These are phyloP conservation scores for Etheostoma spectabile DNA, from an alignment of 2,113 vertebrate genomes.

Conservation along the genomic window DNA sequence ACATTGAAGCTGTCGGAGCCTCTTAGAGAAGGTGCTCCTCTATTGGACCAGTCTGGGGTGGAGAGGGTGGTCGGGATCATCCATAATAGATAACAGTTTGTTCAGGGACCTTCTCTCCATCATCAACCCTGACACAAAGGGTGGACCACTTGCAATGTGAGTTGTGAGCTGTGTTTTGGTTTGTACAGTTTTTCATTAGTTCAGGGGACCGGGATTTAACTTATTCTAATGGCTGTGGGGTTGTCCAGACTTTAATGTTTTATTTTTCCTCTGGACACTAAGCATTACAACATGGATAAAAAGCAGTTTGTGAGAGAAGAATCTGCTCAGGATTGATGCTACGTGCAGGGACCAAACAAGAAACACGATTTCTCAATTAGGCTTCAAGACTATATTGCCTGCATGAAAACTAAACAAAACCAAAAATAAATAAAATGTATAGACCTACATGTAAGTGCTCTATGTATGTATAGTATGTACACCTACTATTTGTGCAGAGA, in stretches of 20 bases:
- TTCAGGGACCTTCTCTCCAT: too few relatives aligned
- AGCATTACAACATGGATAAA: conserved; percentile 17
- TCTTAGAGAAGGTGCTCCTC: too few relatives aligned
- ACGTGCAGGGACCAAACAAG: background rate
- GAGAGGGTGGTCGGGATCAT: too few relatives aligned
- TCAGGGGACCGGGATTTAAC: background rate
- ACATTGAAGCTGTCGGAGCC: too few relatives aligned
- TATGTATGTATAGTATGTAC: too few relatives aligned
- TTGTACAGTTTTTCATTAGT: conserved; percentile 48
- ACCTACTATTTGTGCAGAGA: background rate
- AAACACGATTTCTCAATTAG: background rate
- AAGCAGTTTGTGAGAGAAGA: background rate
- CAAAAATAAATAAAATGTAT: background rate
- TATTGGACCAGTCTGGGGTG: too few relatives aligned
- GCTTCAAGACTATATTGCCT: background rate
- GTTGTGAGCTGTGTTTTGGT: conserved; percentile 40
- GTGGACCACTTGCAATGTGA: conserved; percentile 49
- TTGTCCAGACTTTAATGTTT: background rate
- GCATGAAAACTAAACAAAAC: background rate
- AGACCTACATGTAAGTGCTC: background rate
- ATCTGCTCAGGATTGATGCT: background rate
- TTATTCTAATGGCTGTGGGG: background rate
- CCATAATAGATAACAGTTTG: too few relatives aligned
- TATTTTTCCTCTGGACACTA: conserved; percentile 2
- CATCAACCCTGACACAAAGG: conserved; percentile 59